Evolutionary conservation across 2,797 vertebrate genomes (phyloP).

Genomic region (Chelon labrosus): DNA sequence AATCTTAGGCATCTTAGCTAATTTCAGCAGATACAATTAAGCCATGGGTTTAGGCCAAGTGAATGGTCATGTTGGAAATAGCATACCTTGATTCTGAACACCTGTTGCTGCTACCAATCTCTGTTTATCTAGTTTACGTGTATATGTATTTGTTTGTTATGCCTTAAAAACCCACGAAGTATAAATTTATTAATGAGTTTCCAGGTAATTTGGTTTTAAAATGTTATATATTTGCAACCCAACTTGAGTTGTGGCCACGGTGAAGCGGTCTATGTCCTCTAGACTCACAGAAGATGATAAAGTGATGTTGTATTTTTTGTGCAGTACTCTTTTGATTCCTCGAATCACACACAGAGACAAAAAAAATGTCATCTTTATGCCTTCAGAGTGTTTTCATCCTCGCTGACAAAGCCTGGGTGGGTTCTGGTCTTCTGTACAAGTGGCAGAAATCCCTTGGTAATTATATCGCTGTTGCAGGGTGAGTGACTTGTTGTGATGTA

Average conservation of each 20-base stretch:
- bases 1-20: not conserved
- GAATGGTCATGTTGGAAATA: not conserved
- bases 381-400: conserved; percentile 91
- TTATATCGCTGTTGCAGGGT: conserved; percentile 96
- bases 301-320: too few relatives aligned
- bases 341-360: not conserved
- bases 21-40: not conserved
- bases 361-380: conserved; percentile 30
- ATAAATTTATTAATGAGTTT: too few relatives aligned
- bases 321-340: too few relatives aligned
- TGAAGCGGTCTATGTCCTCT: too few relatives aligned
- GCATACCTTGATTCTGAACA: not conserved
- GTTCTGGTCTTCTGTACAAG: conserved; percentile 88
- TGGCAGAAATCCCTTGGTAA: conserved; percentile 97
- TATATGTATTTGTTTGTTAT: too few relatives aligned
- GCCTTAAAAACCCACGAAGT: too few relatives aligned
- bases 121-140: too few relatives aligned
- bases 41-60: not conserved
- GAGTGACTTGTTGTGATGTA: conserved; percentile 65
- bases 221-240: too few relatives aligned
- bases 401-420: conserved; percentile 88
- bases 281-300: too few relatives aligned
- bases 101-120: not conserved
- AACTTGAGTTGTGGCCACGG: too few relatives aligned
- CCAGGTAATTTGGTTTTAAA: too few relatives aligned